A percentile compares a stretch with the other conserved stretches of the same genome.
These are phyloP conservation scores for Columba guinea DNA, from an alignment of 2,797 vertebrate species.

Conservation along the genomic window DNA sequence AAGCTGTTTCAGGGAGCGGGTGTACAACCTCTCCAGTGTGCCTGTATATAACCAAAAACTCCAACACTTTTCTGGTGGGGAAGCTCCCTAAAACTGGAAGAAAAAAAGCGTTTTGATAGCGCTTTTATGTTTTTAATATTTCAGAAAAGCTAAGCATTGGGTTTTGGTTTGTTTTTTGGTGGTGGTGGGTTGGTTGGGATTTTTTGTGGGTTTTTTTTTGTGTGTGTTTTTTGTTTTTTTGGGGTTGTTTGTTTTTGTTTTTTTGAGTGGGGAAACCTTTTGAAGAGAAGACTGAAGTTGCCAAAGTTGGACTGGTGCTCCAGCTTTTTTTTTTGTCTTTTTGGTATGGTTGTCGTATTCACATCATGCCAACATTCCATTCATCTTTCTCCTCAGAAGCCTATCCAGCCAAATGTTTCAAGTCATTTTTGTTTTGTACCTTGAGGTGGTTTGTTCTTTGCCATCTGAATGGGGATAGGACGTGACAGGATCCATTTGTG, in stretches of 20 bases:
- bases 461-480: rapidly evolving
- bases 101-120: neutral
- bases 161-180: neutral
- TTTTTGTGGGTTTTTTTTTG: no score
- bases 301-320: neutral
- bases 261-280: neutral
- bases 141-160: neutral
- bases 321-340: neutral
- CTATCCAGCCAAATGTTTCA: neutral
- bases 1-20: neutral
- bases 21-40: no score
- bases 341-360: neutral
- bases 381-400: neutral
- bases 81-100: neutral
- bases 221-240: neutral
- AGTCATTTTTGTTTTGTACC: neutral
- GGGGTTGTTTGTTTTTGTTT: neutral
- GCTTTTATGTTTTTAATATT: neutral
- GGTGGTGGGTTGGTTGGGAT: no score
- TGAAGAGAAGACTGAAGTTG: neutral
- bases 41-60: neutral
- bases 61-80: neutral
- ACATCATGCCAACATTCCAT: rapidly evolving
- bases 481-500: rapidly evolving
- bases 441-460: neutral